Conservation (phyloP, 2,888 invertebrate species). For the Lochmaea crataegi region DNA sequence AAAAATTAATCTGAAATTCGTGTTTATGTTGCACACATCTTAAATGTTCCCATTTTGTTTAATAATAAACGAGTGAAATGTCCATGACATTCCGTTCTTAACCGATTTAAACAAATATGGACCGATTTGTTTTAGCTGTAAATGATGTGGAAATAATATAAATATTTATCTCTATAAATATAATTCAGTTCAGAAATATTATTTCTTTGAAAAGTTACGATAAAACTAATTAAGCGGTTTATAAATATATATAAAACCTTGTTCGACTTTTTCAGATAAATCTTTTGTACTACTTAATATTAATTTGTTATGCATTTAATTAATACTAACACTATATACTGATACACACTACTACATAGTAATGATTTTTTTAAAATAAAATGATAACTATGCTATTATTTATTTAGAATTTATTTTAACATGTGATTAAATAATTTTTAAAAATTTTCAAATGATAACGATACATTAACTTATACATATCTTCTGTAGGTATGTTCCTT, state of each 20-base stretch:
- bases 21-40: neutral
- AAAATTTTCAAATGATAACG: no score
- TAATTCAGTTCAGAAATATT: neutral
- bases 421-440: no score
- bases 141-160: conserved; percentile 5
- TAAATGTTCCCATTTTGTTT: neutral
- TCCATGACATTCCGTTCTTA: neutral
- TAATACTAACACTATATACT: neutral
- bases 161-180: neutral
- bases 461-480: no score
- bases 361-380: no score
- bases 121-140: neutral
- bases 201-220: conserved; percentile 4
- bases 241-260: neutral
- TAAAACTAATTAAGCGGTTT: neutral
- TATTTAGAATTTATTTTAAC: no score
- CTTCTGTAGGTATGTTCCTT: no score
- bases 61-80: neutral
- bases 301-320: neutral
- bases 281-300: neutral
- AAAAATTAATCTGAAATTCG: neutral
- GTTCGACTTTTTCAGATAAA: conserved; percentile 4
- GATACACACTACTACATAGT: neutral
- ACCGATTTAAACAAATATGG: neutral
- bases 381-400: no score